Base-by-base conservation (phyloP, 2,888 invertebrate species). In the Hipparchia semele region DNA sequence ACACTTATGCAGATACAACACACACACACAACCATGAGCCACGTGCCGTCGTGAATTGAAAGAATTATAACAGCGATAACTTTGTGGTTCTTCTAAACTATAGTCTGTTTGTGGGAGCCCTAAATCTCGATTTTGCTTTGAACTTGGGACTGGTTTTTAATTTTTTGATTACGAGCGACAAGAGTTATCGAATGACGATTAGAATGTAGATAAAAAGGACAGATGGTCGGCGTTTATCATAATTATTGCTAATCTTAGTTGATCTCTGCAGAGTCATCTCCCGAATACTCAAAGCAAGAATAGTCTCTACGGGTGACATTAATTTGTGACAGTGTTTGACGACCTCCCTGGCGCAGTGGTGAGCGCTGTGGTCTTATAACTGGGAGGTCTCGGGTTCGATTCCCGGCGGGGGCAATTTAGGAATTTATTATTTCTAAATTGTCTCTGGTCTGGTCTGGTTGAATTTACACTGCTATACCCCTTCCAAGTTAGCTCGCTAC, bases 181-280 rank as follows among this genome's bases (percentile, higher is more conserved):
- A 69, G 58, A 58, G 23, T 49, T 58, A 68, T 71, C 61, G 49
- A 39, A 66, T 62, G 56, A 49, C 61, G 69, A 74, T 72, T 62
- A 67, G 58, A 62, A 54, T 9, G 8, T 12, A 53, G 72, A 65
- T 72, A 71, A 72, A 54, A 51, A 5, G 72, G 61, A 61, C 65
- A 62, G 70, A 69, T 46, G 69, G 62, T 62, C 67, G 56, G 70
- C 69, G 51, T 65, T 68, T 72, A 72, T 70, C 53, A 68, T 72
- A 75, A 68, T 75, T 75, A 68, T 75, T 64, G 74, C 58, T 66
- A 74, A 74, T 74, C 72, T 72, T 7, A 9, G 13, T 68, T 54
- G 70, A 74, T 74, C 74, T 74, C 60, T 72, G 74, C 72, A 23
- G 72, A 68, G 62, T 72, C 72, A 68, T 70, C 66, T 53, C 65